Evolutionary conservation across 2,888 invertebrate species (phyloP), one percentile per base, ranked within the genome.

Genomic region (Orthosia incerta): DNA sequence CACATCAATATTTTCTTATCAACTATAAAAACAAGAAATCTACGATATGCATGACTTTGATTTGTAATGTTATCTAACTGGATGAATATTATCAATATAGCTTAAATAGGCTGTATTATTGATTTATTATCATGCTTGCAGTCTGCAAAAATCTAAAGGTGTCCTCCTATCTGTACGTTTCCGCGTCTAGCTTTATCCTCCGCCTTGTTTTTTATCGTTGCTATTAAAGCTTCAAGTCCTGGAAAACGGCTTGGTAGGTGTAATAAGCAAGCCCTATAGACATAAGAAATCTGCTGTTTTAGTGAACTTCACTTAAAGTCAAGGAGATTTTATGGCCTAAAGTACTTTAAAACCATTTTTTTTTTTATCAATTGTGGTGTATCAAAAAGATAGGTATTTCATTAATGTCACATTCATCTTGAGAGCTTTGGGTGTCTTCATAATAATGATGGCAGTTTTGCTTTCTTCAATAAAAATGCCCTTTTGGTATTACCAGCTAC

Each of bases 1-100:
- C 89, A 89, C 83, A 84, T 84, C 64, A 70, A 57, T 77, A 76
- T 63, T 68, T 66, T 79, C 82, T 86, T 87, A 88, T 86, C 89
- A 86, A 61, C 26, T 61, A 20, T 0, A 65, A 72, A 51, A 62
- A 63, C 51, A 74, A 51, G 23, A 78, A 83, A 77, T 85, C 60
- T 74, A 59, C 51, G 69, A 65, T 65, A 68, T 48, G 45, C 31
- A 53, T 79, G 61, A 71, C 74, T 74, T 83, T 81, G 83, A 83
- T 81, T 81, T 79, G 31, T 51, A 60, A 70, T 74, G 20, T 67
- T 79, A 80, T 79, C 69, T 72, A 73, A 64, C 51, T 76, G 45
- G 23, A 67, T 60, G 0, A 31, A 66, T 57, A 74, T 55, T 23
- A 62, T 57, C 15, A 80, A 13, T 48, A 63, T 45, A 55, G 23